Conservation (phyloP, 2,797 vertebrate genomes). For the Pteronotus mesoamericanus region DNA sequence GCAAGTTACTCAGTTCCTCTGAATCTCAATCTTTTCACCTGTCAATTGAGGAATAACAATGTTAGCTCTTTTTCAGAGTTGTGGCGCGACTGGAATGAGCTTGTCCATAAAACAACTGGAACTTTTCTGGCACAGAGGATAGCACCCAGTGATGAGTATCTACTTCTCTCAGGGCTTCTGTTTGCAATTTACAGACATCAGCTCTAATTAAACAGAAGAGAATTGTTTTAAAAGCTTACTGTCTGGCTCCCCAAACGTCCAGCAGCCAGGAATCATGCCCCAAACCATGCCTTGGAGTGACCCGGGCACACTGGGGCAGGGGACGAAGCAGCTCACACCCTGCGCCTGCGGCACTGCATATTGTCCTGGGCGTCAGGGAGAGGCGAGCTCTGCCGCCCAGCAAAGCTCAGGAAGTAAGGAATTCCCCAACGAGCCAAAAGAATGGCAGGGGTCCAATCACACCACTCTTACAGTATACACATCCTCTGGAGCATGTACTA, state of each 20-base stretch:
- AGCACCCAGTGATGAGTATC: not conserved
- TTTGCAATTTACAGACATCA: not conserved
- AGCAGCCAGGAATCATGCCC: not conserved
- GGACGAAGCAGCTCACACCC: not conserved
- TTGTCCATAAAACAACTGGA: not conserved
- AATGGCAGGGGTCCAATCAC: not conserved
- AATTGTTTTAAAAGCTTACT: not conserved
- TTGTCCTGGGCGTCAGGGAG: not conserved
- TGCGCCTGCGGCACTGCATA: fast-evolving
- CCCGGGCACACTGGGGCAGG: fast-evolving
- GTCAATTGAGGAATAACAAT: not conserved
- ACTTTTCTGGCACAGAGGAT: not conserved
- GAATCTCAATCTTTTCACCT: not conserved
- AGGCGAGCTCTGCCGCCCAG: not conserved
- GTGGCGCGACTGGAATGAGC: not conserved
- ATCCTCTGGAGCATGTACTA: not conserved
- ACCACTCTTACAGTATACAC: not conserved
- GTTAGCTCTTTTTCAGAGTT: not conserved
- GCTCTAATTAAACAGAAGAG: not conserved
- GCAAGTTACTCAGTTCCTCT: not conserved
- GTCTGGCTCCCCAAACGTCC: not conserved
- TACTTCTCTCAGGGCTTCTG: not conserved
- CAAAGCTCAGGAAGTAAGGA: not conserved
- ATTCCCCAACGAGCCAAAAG: not conserved
- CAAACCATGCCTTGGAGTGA: too few relatives aligned